Evolutionary conservation across 1,140 invertebrate genomes (phyloP), one percentile per base, ranked within the genome.

Genomic region (Drosophila nigromelanica): DNA sequence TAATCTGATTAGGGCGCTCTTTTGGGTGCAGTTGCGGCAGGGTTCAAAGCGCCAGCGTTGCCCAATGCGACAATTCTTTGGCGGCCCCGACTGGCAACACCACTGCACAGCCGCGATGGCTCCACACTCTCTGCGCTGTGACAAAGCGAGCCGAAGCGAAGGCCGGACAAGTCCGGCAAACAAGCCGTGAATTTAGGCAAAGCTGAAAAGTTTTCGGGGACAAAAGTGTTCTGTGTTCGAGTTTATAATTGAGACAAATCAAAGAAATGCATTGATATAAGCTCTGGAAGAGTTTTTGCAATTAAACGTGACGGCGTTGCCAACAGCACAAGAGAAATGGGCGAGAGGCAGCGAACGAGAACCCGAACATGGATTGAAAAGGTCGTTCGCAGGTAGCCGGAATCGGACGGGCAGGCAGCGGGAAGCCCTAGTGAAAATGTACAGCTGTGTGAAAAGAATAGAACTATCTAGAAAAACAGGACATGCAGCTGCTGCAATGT

Each of bases 271-370:
- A 27, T 27, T 27, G 5, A 27, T 5, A 6, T 27, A 27, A 27
- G 5, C 5, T 3, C 8, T 35, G 33, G 33, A 35, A 35, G 5
- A 40, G 37, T 37, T 60, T 10, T n/a, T 43, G 48, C 37, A 43
- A n/a, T 15, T 33, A 5, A 5, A 50, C 1, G 4, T 3, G 35
- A 61, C 27, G 47, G 56, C 64, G 43, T 60, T 68, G 64, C 64
- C 56, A 68, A 24, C 64, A 51, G 15, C 15, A 24, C 3, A 21
- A 37, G 5, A 24, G 10, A 51, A 33, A 50, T 8, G 6, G 21
- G 11, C 42, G 14, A n/a, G 21, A 27, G 27, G 27, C 2, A 27
- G 5, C 27, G 27, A 27, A 27, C 33, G 33, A 2, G 1, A 3
- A 35, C 6, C 33, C 33, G 30, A 56, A 54, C 6, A 15, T 10